Evolutionary conservation across 2,797 vertebrate genomes (phyloP).

Genomic region (Merluccius polli): DNA sequence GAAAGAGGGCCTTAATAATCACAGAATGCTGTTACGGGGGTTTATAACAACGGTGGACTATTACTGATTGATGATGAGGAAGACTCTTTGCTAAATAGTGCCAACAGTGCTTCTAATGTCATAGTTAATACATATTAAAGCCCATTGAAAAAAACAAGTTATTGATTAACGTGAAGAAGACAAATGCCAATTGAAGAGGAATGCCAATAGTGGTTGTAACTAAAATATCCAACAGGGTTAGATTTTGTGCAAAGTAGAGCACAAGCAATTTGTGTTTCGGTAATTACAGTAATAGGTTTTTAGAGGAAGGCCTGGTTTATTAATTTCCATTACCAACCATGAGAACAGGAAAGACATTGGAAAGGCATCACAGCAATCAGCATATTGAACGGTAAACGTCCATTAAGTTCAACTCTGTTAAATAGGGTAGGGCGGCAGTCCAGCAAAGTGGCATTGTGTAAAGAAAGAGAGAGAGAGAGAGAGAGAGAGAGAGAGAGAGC

Average conservation of each 20-base stretch:
- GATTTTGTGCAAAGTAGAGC: no score
- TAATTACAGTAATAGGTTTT: background rate
- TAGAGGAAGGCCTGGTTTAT: background rate
- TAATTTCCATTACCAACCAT: background rate
- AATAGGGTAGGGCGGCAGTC: no score
- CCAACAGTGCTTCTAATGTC: background rate
- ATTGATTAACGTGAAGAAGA: background rate
- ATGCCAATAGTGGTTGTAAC: no score
- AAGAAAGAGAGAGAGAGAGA: slow-evolving; percentile 27
- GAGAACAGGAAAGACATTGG: background rate
- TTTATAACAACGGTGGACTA: background rate
- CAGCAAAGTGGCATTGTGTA: slow-evolving; percentile 20
- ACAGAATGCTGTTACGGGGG: no score
- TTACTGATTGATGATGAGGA: background rate
- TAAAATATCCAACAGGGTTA: no score
- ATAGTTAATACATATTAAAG: background rate
- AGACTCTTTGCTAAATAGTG: background rate
- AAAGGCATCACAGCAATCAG: background rate
- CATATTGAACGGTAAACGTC: no score
- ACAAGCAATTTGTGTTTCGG: background rate
- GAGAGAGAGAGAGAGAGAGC: slow-evolving; percentile 9
- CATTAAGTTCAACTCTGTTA: no score
- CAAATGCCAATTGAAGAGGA: background rate
- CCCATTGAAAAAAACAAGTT: background rate
- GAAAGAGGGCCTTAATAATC: no score